These are phyloP conservation scores for Campoletis sonorensis DNA, from an alignment of 1,140 invertebrate genomes.

Conservation along the genomic window DNA sequence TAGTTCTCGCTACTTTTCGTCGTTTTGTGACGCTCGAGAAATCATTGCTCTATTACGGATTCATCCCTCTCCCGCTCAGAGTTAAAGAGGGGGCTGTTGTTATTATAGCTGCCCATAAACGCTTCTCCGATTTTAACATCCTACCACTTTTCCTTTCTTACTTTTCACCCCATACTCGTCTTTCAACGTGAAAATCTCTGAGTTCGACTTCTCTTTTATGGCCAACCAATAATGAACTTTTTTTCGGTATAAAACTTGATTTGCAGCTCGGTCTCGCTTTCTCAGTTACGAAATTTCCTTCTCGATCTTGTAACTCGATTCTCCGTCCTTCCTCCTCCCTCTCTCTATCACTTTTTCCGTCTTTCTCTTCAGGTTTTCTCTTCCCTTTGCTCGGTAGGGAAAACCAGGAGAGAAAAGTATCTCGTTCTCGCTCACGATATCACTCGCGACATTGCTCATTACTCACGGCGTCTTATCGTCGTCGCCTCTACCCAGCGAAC, in stretches of 20 bases:
- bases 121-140: constrained; percentile 46
- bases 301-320: constrained; percentile 26
- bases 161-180: constrained; percentile 54
- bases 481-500: constrained; percentile 36
- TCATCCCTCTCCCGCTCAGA: constrained; percentile 22
- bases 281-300: constrained; percentile 57
- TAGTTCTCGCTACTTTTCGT: background rate
- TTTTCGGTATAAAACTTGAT: constrained; percentile 75
- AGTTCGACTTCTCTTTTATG: constrained; percentile 67
- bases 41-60: constrained; percentile 38
- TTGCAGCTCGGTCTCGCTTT: constrained; percentile 67
- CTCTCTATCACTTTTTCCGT: background rate
- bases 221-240: constrained; percentile 76
- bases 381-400: constrained; percentile 40
- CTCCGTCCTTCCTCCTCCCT: background rate
- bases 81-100: constrained; percentile 13
- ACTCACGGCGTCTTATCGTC: constrained; percentile 59
- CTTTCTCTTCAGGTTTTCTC: constrained; percentile 36
- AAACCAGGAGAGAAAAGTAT: constrained; percentile 62
- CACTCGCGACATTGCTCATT: constrained; percentile 76
- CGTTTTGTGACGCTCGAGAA: background rate
- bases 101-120: constrained; percentile 33
- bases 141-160: constrained; percentile 53
- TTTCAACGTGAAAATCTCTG: constrained; percentile 55
- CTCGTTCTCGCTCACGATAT: constrained; percentile 73